Percentiles rank a stretch among this genome's conserved stretches.
Evolutionary conservation across 2,888 invertebrate genomes (phyloP).

Genomic region (Philhelius pedissequus): DNA sequence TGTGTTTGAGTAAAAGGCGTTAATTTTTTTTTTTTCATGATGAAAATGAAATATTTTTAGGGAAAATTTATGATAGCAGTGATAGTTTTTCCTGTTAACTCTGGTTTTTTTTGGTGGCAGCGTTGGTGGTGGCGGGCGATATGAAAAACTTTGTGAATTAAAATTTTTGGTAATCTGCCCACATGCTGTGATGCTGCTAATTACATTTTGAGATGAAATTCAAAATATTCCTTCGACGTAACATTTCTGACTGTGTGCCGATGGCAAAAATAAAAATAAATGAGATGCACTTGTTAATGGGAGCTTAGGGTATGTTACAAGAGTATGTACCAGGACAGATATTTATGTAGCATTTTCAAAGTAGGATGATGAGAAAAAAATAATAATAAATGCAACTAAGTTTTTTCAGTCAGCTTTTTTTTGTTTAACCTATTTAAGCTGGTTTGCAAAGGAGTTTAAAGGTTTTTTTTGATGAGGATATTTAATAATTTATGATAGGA

Average conservation of each 20-base stretch:
- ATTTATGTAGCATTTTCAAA: neutral
- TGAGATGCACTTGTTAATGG: conserved; percentile 17
- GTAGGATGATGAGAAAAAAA: neutral
- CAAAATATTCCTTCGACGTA: conserved; percentile 16
- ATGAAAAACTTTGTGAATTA: conserved; percentile 50
- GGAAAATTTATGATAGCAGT: conserved; percentile 58
- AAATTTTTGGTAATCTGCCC: conserved; percentile 62
- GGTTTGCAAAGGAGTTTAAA: neutral
- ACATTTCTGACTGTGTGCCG: neutral
- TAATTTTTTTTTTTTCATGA: neutral
- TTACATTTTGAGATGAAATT: conserved; percentile 62
- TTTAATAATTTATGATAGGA: no score
- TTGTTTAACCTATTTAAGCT: neutral
- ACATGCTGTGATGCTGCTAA: conserved; percentile 64
- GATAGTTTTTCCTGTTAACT: conserved; percentile 36
- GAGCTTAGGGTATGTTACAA: neutral
- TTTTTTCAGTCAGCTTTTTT: neutral
- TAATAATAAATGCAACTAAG: conserved; percentile 7
- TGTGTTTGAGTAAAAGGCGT: neutral
- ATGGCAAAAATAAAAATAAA: conserved; percentile 17
- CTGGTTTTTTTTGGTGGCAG: neutral
- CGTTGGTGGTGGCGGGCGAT: neutral
- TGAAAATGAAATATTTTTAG: conserved; percentile 18
- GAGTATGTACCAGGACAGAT: neutral
- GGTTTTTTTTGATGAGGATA: neutral